A percentile compares a stretch with the other conserved stretches of the same genome.
phyloP scores from a whole-genome alignment of 2,888 invertebrate species.

The Synergus umbraculus region DNA sequence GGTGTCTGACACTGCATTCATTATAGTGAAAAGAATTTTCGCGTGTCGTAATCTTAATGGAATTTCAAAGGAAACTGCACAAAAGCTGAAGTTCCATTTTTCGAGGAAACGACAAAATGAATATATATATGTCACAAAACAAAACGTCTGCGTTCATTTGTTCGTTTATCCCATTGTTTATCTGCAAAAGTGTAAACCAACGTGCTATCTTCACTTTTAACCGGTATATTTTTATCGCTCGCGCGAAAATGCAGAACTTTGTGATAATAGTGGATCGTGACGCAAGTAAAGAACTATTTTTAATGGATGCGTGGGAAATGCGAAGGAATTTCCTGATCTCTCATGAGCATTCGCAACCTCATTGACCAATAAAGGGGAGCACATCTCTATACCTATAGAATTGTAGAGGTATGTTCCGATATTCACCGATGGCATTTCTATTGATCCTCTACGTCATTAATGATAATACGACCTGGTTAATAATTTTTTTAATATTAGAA shows the following conservation, averaged over 20 bases:
- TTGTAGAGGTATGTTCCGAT: background rate
- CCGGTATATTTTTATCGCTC: conserved; percentile 16
- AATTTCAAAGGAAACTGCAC: background rate
- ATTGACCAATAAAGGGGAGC: conserved; percentile 12
- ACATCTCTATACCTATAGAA: background rate
- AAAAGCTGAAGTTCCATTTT: background rate
- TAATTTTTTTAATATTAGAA: background rate
- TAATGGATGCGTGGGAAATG: conserved; percentile 37
- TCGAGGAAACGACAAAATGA: background rate
- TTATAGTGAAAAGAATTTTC: background rate
- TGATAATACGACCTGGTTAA: background rate
- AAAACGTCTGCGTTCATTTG: background rate
- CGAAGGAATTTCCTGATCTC: conserved; percentile 36
- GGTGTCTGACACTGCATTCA: background rate
- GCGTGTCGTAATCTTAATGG: background rate
- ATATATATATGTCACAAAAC: background rate
- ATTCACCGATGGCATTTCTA: background rate
- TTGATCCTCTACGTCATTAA: background rate
- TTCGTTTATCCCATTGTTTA: background rate
- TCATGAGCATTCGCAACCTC: background rate
- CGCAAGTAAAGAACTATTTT: conserved; percentile 39
- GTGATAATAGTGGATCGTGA: conserved; percentile 34
- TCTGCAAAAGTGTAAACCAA: background rate
- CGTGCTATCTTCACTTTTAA: background rate
- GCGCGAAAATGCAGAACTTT: conserved; percentile 33